Conservation (phyloP, 2,113 vertebrate genomes). For the Bos indicus region DNA sequence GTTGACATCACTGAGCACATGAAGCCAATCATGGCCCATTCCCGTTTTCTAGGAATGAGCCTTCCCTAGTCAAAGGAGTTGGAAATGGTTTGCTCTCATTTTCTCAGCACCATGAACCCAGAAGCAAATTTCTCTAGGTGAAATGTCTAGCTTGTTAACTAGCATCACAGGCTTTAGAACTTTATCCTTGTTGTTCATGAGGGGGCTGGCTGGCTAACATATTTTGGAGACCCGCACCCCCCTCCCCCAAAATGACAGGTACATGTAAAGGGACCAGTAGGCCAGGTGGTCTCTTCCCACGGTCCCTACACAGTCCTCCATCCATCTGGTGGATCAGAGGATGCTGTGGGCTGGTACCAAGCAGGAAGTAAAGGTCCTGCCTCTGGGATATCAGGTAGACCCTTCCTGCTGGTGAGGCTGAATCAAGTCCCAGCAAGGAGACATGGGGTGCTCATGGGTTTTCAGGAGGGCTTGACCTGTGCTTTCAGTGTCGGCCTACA, state of each 20-base stretch:
- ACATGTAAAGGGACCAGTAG: background rate
- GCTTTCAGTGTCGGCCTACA: background rate
- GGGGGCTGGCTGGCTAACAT: background rate
- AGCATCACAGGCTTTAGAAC: background rate
- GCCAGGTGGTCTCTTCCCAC: background rate
- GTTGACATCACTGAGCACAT: background rate
- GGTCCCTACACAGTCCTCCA: rapidly evolving
- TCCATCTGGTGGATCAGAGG: background rate
- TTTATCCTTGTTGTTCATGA: background rate
- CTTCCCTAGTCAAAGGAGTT: background rate
- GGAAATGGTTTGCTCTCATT: background rate
- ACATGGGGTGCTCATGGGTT: background rate
- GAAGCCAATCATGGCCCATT: background rate
- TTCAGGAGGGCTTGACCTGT: too few relatives aligned
- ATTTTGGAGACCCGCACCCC: background rate
- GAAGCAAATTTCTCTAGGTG: too few relatives aligned
- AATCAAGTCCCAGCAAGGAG: background rate
- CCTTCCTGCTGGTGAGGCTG: background rate
- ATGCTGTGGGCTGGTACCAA: background rate
- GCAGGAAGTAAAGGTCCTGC: background rate
- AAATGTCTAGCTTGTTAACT: background rate
- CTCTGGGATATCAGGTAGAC: background rate
- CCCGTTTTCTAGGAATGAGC: background rate
- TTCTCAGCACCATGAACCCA: background rate
- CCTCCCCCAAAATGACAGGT: background rate